Conservation (phyloP, 53 echinoderm and acorn worm genomes). For the Mesocentrotus franciscanus region DNA sequence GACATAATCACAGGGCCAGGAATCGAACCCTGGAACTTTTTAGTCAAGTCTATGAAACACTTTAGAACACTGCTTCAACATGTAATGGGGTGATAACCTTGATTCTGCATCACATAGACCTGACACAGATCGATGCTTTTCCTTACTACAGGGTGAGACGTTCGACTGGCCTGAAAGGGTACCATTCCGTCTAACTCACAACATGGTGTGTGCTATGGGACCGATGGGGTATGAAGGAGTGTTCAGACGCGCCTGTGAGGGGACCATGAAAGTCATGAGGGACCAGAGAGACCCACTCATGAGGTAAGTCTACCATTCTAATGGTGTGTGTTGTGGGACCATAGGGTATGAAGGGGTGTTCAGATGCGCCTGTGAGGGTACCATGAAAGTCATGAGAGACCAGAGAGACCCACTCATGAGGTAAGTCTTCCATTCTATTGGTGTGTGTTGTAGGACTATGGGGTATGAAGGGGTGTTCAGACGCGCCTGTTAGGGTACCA, state of each 20-base stretch:
- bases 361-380: no score
- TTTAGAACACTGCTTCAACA: background rate
- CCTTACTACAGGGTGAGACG: constrained; percentile 81
- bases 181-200: constrained; percentile 94
- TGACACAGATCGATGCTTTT: background rate
- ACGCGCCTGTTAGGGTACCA: no score
- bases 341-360: constrained; percentile 89
- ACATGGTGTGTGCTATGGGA: constrained; percentile 97
- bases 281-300: constrained; percentile 95
- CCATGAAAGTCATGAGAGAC: no score
- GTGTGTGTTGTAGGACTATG: no score
- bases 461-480: no score
- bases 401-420: no score
- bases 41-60: background rate
- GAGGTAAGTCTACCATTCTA: constrained; percentile 85
- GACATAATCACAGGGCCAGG: no score
- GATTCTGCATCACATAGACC: no score
- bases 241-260: constrained; percentile 97
- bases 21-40: no score
- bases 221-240: constrained; percentile 98
- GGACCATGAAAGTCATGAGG: constrained; percentile 97
- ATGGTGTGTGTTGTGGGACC: constrained; percentile 90
- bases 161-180: constrained; percentile 98
- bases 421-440: no score
- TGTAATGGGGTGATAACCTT: background rate